Conservation (phyloP, 2,797 vertebrate genomes). For the Crocodylus rhombifer region DNA sequence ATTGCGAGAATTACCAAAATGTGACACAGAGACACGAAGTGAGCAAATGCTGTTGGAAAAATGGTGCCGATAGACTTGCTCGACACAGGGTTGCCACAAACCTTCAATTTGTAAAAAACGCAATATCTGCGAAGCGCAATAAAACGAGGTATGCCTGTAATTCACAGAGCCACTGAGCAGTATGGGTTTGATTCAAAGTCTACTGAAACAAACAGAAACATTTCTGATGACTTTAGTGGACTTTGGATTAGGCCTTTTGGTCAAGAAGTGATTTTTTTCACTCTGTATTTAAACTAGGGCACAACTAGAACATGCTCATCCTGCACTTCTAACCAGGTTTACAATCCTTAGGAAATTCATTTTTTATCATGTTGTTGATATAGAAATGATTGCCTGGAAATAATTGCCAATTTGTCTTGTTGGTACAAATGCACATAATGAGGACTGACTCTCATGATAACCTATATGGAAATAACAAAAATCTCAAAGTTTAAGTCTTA, state of each 20-base stretch:
- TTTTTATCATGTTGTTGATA: not conserved
- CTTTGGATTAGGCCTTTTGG: not conserved
- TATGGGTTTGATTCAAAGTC: not conserved
- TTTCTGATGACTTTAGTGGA: not conserved
- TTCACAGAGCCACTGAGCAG: not conserved
- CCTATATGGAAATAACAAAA: not conserved
- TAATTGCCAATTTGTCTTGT: not conserved
- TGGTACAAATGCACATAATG: not conserved
- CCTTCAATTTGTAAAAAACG: no score
- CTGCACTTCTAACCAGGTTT: not conserved
- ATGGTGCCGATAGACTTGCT: no score
- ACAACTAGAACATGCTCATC: not conserved
- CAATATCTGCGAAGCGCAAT: no score
- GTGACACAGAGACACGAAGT: no score
- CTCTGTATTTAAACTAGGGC: not conserved
- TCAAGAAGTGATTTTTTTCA: not conserved
- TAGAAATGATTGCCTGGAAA: not conserved
- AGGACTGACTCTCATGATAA: not conserved
- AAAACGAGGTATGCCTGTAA: no score
- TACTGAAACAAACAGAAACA: not conserved
- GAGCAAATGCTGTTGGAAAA: no score
- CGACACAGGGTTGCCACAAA: no score
- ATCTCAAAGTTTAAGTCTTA: not conserved
- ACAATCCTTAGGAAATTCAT: not conserved
- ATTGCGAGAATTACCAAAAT: no score